Percentiles rank a stretch among this genome's conserved stretches.
phyloP scores from a whole-genome alignment of 2,888 invertebrate species.

The Brachyptera risi region DNA sequence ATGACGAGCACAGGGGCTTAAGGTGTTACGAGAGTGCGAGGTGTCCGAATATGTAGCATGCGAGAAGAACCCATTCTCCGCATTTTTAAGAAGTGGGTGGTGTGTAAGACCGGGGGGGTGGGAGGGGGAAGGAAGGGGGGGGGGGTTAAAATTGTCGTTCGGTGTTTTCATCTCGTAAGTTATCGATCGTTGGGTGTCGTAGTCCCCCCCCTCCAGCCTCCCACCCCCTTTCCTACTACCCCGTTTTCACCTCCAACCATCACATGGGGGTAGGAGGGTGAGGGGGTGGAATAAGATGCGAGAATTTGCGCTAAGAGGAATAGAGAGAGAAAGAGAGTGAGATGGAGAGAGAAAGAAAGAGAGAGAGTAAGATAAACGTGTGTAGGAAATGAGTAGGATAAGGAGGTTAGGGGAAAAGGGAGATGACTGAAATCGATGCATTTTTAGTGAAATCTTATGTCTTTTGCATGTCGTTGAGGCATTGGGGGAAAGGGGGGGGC shows the following conservation, averaged over 20 bases:
- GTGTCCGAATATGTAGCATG: constrained; percentile 2
- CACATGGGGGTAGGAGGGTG: too few species aligned
- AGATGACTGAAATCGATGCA: constrained; percentile 35
- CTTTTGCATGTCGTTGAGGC: constrained; percentile 34
- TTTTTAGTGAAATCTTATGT: constrained; percentile 37
- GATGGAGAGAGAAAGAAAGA: constrained; percentile 12
- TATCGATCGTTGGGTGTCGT: constrained; percentile 25
- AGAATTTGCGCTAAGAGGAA: constrained; percentile 14
- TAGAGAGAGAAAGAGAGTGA: not conserved
- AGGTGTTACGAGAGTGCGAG: not conserved
- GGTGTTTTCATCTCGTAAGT: constrained; percentile 30
- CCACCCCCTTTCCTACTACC: constrained; percentile 45
- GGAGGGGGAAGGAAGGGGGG: not conserved
- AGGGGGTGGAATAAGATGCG: constrained; percentile 22
- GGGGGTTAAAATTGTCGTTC: constrained; percentile 29
- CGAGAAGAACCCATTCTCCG: not conserved
- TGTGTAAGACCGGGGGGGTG: not conserved
- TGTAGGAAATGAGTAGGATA: constrained; percentile 10
- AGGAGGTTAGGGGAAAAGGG: constrained; percentile 11
- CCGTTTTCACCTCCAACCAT: constrained; percentile 22
- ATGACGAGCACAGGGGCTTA: not conserved
- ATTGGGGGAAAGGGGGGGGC: constrained; percentile 1
- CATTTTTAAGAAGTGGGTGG: constrained; percentile 19
- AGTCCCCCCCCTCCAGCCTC: constrained; percentile 42
- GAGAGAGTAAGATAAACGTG: constrained; percentile 19